Conservation (phyloP, 2,797 vertebrate genomes). For the Pangasius krempfi region DNA sequence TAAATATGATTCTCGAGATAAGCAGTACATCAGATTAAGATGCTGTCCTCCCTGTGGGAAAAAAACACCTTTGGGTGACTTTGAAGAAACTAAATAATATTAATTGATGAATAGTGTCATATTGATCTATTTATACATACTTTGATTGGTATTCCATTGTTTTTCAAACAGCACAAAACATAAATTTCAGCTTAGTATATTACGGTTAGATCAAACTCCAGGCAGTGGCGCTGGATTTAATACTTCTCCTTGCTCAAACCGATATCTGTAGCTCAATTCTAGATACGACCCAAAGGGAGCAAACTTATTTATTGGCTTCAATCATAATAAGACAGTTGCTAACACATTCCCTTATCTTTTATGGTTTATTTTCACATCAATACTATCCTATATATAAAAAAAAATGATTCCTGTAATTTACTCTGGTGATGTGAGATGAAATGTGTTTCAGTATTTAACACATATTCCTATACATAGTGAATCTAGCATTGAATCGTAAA, state of each 20-base stretch:
- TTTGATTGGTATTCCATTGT: not conserved
- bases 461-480: not conserved
- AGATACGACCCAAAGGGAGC: not conserved
- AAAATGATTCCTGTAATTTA: not conserved
- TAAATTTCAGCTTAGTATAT: not conserved
- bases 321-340: not conserved
- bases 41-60: no score
- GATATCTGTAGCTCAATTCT: not conserved
- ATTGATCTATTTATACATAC: not conserved
- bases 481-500: conserved; percentile 61
- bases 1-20: not conserved
- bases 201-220: not conserved
- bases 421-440: not conserved
- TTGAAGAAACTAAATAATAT: not conserved
- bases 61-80: not conserved
- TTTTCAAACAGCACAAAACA: not conserved
- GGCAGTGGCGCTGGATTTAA: not conserved
- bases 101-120: not conserved
- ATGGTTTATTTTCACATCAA: not conserved
- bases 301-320: not conserved
- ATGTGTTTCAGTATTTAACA: not conserved
- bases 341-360: not conserved
- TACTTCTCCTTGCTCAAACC: not conserved
- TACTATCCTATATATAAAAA: not conserved
- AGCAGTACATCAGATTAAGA: not conserved